Conservation (phyloP, 2,113 vertebrate species). For the Pterocles gutturalis region DNA sequence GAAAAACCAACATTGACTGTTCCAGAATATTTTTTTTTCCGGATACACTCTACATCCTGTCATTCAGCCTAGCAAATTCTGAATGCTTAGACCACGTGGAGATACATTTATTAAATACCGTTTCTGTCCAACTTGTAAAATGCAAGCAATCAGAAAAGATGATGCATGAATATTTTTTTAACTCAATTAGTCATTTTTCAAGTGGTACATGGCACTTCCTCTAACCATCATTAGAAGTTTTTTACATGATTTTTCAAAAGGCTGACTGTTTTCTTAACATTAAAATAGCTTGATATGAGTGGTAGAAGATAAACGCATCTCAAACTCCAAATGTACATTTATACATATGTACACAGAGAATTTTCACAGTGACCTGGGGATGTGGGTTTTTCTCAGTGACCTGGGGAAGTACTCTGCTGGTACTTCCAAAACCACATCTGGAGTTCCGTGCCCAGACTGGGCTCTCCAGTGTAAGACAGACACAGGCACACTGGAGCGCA, state of each 20-base stretch:
- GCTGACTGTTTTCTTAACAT: not conserved
- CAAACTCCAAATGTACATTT: not conserved
- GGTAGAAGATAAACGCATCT: not conserved
- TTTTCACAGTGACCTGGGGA: not conserved
- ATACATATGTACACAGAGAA: not conserved
- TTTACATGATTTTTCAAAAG: not conserved
- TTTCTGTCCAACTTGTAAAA: slow-evolving; percentile 24
- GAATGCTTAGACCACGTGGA: slow-evolving; percentile 47
- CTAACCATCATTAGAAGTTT: not conserved
- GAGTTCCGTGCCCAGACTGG: not conserved
- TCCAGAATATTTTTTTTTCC: slow-evolving; percentile 36
- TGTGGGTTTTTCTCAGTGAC: not conserved
- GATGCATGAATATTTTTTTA: not conserved
- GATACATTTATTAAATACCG: not conserved
- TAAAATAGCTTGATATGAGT: not conserved
- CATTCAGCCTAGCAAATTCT: slow-evolving; percentile 73
- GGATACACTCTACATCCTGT: slow-evolving; percentile 61
- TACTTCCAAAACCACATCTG: not conserved
- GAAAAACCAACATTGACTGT: slow-evolving; percentile 67
- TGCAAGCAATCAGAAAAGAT: not conserved
- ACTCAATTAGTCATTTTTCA: not conserved
- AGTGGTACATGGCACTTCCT: not conserved
- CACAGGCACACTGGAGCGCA: no score
- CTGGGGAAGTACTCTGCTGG: no score
- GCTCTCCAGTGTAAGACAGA: not conserved